Evolutionary conservation across 2,888 invertebrate genomes (phyloP), one percentile per base, ranked within the genome.

Genomic region (Melinaea menophilus): DNA sequence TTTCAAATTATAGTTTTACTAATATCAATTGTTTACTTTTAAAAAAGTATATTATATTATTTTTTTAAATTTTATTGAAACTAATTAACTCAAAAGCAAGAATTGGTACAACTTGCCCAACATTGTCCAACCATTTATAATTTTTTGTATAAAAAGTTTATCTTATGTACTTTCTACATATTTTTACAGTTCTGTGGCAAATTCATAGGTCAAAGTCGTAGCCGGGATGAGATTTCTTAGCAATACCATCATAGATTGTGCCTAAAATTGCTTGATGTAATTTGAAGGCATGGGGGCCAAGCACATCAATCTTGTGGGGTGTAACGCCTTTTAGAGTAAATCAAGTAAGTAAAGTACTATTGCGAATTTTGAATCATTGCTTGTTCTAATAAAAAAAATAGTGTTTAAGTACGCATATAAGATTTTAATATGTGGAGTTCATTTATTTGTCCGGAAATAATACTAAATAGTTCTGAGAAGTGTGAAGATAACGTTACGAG

Each of bases 201-300:
- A 64, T 69, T 56, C 68, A 75, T 74, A 80, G 74, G 80, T 80
- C 78, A 74, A 75, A 79, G 72, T 73, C 74, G 75, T 80, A 79
- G 76, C 72, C 78, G 75, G 80, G 80, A 79, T 75, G 79, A 81
- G 79, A 86, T 84, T 82, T 82, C 84, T 72, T 72, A 79, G 82
- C 81, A 82, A 78, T 85, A 85, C 85, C 85, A 82, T 82, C 84
- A 79, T 82, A 84, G 84, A 84, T 86, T 85, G 82, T 80, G 81
- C 82, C 79, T 78, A 78, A 82, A 86, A 89, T 89, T 88, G 86
- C 84, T 88, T 82, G 78, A 82, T 79, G 84, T 85, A 85, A 90
- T 88, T 89, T 88, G 85, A 79, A 74, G 76, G 73, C 72, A 66
- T 66, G 81, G 77, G 78, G 84, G 78, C 73, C 70, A 75, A 69